Conservation (phyloP, 2,113 vertebrate genomes). For the Protomyctophum bolini region DNA sequence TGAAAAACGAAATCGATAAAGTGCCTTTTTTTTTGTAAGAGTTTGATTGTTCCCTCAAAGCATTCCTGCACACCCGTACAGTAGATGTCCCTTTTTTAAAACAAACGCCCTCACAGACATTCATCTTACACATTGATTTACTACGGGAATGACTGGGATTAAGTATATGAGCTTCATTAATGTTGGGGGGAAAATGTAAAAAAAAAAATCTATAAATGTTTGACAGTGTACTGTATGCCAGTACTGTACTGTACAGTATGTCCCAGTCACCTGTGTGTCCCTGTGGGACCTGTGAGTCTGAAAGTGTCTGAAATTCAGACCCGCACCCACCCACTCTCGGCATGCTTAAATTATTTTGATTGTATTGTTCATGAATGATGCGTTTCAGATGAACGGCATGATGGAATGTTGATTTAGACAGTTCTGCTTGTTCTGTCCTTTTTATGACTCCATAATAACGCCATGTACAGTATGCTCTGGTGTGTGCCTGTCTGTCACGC, state of each 20-base stretch:
- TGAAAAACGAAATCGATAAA: slow-evolving; percentile 49
- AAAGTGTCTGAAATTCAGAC: slow-evolving; percentile 80
- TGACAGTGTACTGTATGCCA: slow-evolving; percentile 1
- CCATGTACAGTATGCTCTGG: too few relatives aligned
- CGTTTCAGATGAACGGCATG: slow-evolving; percentile 28
- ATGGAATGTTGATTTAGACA: slow-evolving; percentile 9
- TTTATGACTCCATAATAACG: slow-evolving; percentile 5
- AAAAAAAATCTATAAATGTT: slow-evolving; percentile 14
- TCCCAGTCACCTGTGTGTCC: slow-evolving; percentile 55
- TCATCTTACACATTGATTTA: slow-evolving; percentile 21
- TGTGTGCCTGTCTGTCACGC: too few relatives aligned
- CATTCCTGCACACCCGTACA: slow-evolving; percentile 51
- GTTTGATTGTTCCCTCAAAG: slow-evolving; percentile 16
- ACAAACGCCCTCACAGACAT: slow-evolving; percentile 14
- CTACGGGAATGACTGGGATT: slow-evolving; percentile 22
- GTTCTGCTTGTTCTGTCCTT: not conserved
- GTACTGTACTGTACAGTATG: slow-evolving; percentile 22
- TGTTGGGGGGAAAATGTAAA: not conserved
- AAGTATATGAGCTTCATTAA: slow-evolving; percentile 4
- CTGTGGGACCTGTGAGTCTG: slow-evolving; percentile 65
- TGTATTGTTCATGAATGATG: slow-evolving; percentile 32
- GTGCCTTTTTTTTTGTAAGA: slow-evolving; percentile 69
- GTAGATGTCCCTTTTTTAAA: slow-evolving; percentile 18
- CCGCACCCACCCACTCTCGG: slow-evolving; percentile 20
- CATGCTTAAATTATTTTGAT: slow-evolving; percentile 68